Conservation (phyloP, 2,797 vertebrate species). For the Labroides dimidiatus region DNA sequence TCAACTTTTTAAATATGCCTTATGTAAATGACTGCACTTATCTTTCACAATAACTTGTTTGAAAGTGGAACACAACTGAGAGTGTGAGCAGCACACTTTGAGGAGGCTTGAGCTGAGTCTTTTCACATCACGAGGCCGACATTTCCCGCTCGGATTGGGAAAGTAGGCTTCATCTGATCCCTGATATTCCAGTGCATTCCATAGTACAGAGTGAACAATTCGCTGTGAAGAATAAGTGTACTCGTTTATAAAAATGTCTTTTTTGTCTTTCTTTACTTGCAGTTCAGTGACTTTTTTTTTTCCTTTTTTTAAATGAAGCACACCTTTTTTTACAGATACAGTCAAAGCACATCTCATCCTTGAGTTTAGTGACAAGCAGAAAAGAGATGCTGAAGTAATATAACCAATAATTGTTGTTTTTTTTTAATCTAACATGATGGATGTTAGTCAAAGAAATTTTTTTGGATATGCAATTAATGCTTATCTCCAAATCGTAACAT, state of each 20-base stretch:
- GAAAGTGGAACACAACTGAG: constrained; percentile 77
- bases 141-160: constrained; percentile 39
- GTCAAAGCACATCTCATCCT: constrained; percentile 87
- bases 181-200: constrained; percentile 62
- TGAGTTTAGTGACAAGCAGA: constrained; percentile 55
- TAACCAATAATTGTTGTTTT: constrained; percentile 60
- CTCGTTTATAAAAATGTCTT: constrained; percentile 88
- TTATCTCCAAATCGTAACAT: constrained; percentile 58
- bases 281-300: constrained; percentile 80
- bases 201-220: constrained; percentile 74
- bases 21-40: constrained; percentile 92
- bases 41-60: constrained; percentile 90
- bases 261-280: constrained; percentile 84
- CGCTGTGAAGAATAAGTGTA: constrained; percentile 90
- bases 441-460: constrained; percentile 52
- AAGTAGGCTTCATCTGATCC: constrained; percentile 45
- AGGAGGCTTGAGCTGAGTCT: constrained; percentile 28
- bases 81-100: constrained; percentile 82
- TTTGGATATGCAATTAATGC: constrained; percentile 53
- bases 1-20: constrained; percentile 99
- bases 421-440: constrained; percentile 60
- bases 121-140: constrained; percentile 46
- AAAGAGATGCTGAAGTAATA: constrained; percentile 66
- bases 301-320: constrained; percentile 72
- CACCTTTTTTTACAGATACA: constrained; percentile 81